phyloP scores from a whole-genome alignment of 2,797 vertebrate genomes.

The Pangasius krempfi region DNA sequence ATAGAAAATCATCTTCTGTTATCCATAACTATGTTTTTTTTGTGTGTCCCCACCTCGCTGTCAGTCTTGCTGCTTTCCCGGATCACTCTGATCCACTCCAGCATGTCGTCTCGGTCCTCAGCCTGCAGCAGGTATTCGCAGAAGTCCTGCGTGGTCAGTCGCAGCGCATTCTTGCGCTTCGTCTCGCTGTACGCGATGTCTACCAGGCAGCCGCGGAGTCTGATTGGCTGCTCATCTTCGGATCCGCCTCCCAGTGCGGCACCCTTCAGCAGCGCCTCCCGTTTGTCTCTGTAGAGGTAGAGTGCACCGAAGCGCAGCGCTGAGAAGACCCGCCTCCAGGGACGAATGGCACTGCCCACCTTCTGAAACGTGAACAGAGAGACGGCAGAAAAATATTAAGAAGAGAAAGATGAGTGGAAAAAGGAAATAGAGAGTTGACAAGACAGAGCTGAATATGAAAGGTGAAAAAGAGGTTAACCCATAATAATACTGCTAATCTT shows the following conservation, averaged over 20 bases:
- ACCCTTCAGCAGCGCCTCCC: constrained; percentile 85
- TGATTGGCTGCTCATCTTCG: constrained; percentile 94
- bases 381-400: background rate
- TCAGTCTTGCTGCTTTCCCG: constrained; percentile 94
- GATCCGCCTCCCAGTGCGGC: constrained; percentile 76
- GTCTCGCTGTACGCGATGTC: constrained; percentile 99
- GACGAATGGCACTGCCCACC: constrained; percentile 91
- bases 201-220: constrained; percentile 94
- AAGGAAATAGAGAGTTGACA: background rate
- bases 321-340: constrained; percentile 93
- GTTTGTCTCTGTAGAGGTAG: constrained; percentile 95
- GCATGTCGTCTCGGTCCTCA: constrained; percentile 96
- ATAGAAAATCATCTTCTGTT: background rate
- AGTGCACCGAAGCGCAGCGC: constrained; percentile 89
- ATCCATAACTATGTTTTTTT: background rate
- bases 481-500: background rate
- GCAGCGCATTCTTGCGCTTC: constrained; percentile 93
- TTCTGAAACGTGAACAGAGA: constrained; percentile 75
- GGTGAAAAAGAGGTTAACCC: background rate
- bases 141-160: constrained; percentile 98
- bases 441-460: background rate
- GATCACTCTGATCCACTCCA: constrained; percentile 96
- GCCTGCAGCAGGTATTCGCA: constrained; percentile 99
- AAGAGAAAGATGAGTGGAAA: constrained; percentile 7
- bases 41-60: constrained; percentile 86